phyloP scores from a whole-genome alignment of 2,797 vertebrate species.

The Dallia pectoralis region DNA sequence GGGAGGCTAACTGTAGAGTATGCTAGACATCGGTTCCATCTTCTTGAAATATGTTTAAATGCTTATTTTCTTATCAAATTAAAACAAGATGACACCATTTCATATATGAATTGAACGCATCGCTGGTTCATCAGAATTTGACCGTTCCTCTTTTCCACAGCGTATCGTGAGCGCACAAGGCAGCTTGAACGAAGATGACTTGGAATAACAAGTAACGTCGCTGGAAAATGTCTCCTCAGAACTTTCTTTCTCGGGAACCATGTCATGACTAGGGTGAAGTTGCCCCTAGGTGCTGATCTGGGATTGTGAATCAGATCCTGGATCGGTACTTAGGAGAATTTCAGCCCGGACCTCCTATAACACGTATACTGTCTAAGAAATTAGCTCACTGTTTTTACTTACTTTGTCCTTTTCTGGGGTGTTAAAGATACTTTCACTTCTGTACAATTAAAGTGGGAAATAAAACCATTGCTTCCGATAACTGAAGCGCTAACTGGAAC shows the following conservation, averaged over 20 bases:
- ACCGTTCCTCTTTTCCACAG: constrained; percentile 59
- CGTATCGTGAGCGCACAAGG: constrained; percentile 89
- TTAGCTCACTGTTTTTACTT: constrained; percentile 26
- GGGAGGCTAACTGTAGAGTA: background rate
- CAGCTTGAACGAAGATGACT: constrained; percentile 91
- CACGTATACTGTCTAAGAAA: constrained; percentile 14
- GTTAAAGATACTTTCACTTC: background rate
- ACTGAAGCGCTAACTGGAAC: background rate
- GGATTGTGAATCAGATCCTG: background rate
- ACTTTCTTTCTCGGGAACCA: background rate
- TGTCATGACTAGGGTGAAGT: background rate
- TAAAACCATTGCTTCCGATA: background rate
- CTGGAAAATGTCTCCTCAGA: background rate
- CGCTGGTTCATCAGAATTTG: background rate
- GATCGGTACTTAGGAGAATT: background rate
- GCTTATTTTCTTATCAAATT: too few species aligned
- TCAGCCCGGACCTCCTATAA: background rate
- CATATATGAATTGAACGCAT: background rate
- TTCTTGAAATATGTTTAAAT: background rate
- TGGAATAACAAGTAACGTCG: constrained; percentile 72
- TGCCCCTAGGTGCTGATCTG: background rate
- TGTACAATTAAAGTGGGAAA: background rate
- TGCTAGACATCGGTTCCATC: background rate
- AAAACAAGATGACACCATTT: too few species aligned
- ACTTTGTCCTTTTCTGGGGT: constrained; percentile 40